Conservation (phyloP, 2,888 invertebrate species). For the Drosophila mulleri region DNA sequence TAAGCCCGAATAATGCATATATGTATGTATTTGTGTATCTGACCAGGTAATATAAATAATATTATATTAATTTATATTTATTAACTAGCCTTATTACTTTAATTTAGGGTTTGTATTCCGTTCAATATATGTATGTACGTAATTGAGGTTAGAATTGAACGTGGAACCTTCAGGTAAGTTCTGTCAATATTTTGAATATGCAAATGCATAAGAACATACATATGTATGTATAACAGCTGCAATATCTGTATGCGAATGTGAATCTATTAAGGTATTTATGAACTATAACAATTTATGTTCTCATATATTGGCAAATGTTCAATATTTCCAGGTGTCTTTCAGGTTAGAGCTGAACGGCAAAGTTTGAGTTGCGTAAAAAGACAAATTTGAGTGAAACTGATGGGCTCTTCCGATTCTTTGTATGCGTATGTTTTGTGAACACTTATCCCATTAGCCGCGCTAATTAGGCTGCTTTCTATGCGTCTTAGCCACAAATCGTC, state of each 20-base stretch:
- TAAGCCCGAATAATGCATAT: background rate
- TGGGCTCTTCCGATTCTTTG: background rate
- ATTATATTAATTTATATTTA: no score
- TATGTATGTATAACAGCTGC: no score
- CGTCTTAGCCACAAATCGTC: constrained; percentile 62
- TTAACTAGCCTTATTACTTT: background rate
- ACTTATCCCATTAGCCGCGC: constrained; percentile 61
- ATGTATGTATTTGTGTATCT: no score
- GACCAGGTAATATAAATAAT: no score
- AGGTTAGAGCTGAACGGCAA: background rate
- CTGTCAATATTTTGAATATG: no score
- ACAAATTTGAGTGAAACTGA: background rate
- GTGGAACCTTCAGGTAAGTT: background rate
- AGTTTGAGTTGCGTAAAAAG: background rate
- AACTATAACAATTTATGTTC: no score
- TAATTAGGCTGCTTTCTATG: constrained; percentile 65
- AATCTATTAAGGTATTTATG: no score
- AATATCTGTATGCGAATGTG: no score
- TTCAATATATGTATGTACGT: background rate
- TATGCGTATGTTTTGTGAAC: constrained; percentile 13
- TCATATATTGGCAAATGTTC: background rate
- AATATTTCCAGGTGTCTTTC: background rate
- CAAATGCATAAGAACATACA: no score
- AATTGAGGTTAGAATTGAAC: background rate
- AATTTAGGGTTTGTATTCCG: background rate